Base-by-base conservation (phyloP, 2,797 vertebrate genomes). In the Lithobates pipiens region DNA sequence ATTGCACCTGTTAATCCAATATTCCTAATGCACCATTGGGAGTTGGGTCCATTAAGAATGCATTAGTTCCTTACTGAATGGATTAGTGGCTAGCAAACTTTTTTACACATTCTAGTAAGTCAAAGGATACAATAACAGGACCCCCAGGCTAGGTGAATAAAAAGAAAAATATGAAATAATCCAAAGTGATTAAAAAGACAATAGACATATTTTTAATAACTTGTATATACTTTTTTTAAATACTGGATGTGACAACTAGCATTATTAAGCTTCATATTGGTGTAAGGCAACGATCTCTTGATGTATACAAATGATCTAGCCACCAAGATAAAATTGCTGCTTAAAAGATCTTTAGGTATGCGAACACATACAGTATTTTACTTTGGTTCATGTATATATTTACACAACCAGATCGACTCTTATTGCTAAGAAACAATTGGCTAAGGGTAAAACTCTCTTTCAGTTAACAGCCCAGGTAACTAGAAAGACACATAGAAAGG, bases 21-120 rank as follows among this genome's bases (percentile, higher is more conserved):
- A 50, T 4, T 0, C 2, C 57, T 10, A 79, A 3, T 2, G 11
- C 70, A 42, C 74, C 82, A 23, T 23, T 44, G 74, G 68, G 73
- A 77, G 27, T 57, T 57, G 34, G 39, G 44, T 77, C 61, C 82
- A 84, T 77, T 77, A 84, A 76, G 42, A 71, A 84, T 77, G 46
- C 65, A 77, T 77, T 72, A 61, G 25, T 44, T 72, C 29, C 25
- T 72, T 63, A 42, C 50, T 61, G 36, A 78, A 84, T 27, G 21
- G 67, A 84, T 57, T 71, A 63, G 46, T 42, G 75, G n/a, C 68
- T 84, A 63, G 18, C 46, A 27, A 27, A 15, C 32, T 78, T 32
- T 84, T 84, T 65, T 23, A 70, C 67, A 77, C 32, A 25, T 71
- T 72, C 18, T 77, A 44, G 54, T 29, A 63, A 69, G 68, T 32